Percentiles rank a stretch among this genome's conserved stretches.
These are phyloP conservation scores for Paralichthys olivaceus DNA, from an alignment of 2,113 vertebrate species.

Conservation along the genomic window DNA sequence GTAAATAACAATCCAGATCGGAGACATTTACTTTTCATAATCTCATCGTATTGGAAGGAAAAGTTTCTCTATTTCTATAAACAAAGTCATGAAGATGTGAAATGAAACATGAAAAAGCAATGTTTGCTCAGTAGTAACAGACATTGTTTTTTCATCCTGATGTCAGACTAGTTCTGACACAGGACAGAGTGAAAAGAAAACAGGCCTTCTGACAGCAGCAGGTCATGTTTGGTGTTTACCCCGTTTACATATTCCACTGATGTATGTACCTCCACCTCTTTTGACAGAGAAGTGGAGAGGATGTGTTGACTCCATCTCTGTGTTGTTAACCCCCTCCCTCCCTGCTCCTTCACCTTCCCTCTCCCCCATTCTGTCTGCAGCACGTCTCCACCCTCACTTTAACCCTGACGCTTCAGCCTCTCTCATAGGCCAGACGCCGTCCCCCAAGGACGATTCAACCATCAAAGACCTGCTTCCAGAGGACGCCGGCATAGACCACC, in stretches of 20 bases:
- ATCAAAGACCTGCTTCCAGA: conserved; percentile 96
- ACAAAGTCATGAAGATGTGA: conserved; percentile 1
- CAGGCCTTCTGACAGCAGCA: neutral
- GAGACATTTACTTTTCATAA: conserved; percentile 55
- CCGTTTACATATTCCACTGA: conserved; percentile 24
- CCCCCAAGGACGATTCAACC: conserved; percentile 90
- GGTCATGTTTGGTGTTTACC: conserved; percentile 43
- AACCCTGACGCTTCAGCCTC: conserved; percentile 73
- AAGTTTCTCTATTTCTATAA: neutral
- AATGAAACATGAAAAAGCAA: conserved; percentile 30
- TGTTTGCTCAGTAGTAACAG: conserved; percentile 21
- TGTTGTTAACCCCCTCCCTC: conserved; percentile 13
- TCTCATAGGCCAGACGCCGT: conserved; percentile 85
- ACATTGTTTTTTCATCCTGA: conserved; percentile 44
- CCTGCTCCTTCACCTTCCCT: conserved; percentile 12
- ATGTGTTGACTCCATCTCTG: conserved; percentile 50
- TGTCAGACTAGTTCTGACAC: conserved; percentile 4
- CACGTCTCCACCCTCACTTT: conserved; percentile 64
- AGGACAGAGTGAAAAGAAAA: conserved; percentile 6
- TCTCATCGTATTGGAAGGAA: conserved; percentile 38
- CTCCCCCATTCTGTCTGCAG: conserved; percentile 42
- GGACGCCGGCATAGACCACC: conserved; percentile 96
- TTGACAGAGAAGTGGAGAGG: conserved; percentile 26
- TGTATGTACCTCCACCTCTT: conserved; percentile 38
- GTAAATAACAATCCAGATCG: conserved; percentile 76